Conservation (phyloP, 2,113 vertebrate genomes). For the Myiagra hebetior region DNA sequence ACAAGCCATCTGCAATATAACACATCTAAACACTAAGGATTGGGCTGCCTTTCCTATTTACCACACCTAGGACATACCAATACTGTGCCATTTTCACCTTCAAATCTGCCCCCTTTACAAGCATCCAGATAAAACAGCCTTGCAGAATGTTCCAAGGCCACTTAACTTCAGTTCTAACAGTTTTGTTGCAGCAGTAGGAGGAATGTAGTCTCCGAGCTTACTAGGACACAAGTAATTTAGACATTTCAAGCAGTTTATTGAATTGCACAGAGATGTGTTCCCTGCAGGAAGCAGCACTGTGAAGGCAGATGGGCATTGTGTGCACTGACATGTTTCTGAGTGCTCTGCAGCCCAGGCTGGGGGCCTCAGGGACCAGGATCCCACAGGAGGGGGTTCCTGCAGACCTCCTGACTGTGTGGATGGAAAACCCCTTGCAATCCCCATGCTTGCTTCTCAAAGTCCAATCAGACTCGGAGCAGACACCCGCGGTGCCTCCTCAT, state of each 20-base stretch:
- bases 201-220: neutral
- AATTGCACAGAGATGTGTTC: neutral
- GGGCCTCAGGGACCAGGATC: too few relatives aligned
- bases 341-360: neutral
- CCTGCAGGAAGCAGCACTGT: neutral
- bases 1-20: neutral
- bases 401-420: neutral
- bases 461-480: neutral
- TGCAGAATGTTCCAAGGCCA: neutral
- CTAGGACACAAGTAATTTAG: neutral
- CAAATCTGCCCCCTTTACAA: neutral
- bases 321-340: neutral
- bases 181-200: neutral
- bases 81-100: neutral
- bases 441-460: neutral
- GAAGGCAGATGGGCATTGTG: neutral
- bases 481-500: rapidly evolving
- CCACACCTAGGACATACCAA: neutral
- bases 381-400: neutral
- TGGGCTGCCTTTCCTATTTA: neutral
- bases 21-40: neutral
- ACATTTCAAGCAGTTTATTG: neutral
- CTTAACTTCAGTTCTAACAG: neutral
- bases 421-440: neutral
- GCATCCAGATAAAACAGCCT: neutral